Conservation (phyloP, 2,797 vertebrate genomes). For the Periparus ater region DNA sequence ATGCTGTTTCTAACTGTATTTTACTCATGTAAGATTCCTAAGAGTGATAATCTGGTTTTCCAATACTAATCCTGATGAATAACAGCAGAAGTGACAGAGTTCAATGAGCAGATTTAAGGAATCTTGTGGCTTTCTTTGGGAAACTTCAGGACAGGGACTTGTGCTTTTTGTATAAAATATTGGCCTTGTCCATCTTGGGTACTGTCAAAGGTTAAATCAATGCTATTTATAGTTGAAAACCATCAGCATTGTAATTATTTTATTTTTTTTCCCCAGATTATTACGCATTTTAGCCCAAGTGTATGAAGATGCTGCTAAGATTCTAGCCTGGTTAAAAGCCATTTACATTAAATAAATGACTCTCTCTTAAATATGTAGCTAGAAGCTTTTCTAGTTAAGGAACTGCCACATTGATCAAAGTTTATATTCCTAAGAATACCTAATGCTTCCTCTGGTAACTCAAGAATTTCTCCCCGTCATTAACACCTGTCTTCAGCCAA, state of each 20-base stretch:
- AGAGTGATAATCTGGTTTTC: background rate
- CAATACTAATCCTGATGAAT: background rate
- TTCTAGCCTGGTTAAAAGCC: background rate
- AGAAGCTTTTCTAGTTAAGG: background rate
- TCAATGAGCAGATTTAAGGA: background rate
- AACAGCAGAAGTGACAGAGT: background rate
- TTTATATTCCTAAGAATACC: background rate
- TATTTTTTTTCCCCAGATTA: background rate
- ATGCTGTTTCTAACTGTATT: background rate
- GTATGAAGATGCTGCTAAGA: background rate
- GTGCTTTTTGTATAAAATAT: background rate
- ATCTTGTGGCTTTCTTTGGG: background rate
- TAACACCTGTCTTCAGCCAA: background rate
- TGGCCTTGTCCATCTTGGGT: background rate
- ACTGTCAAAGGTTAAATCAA: background rate
- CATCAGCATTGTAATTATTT: accelerated
- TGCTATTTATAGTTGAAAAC: background rate
- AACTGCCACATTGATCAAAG: background rate
- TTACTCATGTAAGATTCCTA: background rate
- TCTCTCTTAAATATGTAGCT: background rate
- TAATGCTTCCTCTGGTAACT: background rate
- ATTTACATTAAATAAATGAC: background rate
- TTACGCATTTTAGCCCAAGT: background rate
- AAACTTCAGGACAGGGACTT: background rate
- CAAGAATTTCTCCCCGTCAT: background rate